These are phyloP conservation scores for Lathamus discolor DNA, from an alignment of 2,113 vertebrate genomes.

Conservation along the genomic window DNA sequence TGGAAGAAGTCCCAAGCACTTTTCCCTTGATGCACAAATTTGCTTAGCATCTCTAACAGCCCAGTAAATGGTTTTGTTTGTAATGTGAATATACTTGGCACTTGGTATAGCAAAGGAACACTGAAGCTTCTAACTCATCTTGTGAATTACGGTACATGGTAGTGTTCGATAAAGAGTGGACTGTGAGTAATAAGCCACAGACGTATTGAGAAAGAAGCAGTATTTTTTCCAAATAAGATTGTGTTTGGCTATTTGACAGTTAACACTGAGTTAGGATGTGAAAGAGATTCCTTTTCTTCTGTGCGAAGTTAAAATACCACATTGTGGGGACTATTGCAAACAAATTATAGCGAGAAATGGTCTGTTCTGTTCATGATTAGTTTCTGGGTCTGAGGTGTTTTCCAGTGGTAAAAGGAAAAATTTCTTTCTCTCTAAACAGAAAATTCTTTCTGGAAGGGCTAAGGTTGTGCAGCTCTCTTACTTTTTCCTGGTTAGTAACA, in stretches of 20 bases:
- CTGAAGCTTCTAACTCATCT: not conserved
- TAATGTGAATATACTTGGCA: accelerated
- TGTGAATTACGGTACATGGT: not conserved
- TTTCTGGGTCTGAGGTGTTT: not conserved
- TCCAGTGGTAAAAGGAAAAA: not conserved
- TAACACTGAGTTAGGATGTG: not conserved
- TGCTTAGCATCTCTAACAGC: not conserved
- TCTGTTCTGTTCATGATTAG: not conserved
- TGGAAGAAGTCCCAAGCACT: not conserved
- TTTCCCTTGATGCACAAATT: not conserved
- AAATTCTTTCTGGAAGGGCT: not conserved
- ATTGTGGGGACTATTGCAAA: not conserved
- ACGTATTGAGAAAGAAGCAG: not conserved
- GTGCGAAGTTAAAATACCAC: not conserved
- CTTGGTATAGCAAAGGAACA: not conserved
- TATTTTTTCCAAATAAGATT: not conserved
- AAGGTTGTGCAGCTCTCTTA: not conserved
- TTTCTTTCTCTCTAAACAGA: not conserved
- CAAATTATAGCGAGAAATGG: not conserved
- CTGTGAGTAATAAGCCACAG: not conserved
- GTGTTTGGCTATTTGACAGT: not conserved
- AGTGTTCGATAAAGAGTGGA: not conserved
- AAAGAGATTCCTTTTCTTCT: not conserved
- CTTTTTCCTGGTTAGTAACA: not conserved
- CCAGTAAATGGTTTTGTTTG: not conserved